Percentiles rank a stretch among this genome's conserved stretches.
phyloP scores from a whole-genome alignment of 2,797 vertebrate species.

The Pelodytes ibericus region DNA sequence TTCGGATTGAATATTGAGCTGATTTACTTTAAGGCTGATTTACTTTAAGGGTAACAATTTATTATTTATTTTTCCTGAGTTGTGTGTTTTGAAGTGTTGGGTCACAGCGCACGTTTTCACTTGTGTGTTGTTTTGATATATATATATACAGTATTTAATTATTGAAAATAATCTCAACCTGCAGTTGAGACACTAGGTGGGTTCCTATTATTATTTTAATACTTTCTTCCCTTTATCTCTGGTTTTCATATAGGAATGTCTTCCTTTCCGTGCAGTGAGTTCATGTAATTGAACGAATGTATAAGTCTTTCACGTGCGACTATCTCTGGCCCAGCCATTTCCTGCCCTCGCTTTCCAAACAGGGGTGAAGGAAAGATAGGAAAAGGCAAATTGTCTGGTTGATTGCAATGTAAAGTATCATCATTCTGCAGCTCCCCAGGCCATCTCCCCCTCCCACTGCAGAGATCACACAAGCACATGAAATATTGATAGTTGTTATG shows the following conservation, averaged over 20 bases:
- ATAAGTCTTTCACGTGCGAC: not conserved
- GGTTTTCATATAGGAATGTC: not conserved
- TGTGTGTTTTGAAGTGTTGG: no score
- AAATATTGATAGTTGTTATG: constrained; percentile 59
- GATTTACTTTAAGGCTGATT: no score
- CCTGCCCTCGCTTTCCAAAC: constrained; percentile 11
- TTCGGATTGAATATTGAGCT: no score
- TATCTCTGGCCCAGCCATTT: not conserved
- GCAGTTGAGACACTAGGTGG: no score
- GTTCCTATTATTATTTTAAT: no score
- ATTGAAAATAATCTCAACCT: no score
- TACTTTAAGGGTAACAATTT: no score
- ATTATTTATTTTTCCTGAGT: no score
- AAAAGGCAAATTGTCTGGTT: constrained; percentile 45
- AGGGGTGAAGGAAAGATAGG: constrained; percentile 36
- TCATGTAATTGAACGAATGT: constrained; percentile 16
- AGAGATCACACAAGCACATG: constrained; percentile 21
- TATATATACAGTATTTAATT: no score
- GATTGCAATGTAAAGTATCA: constrained; percentile 37
- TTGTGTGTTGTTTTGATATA: no score
- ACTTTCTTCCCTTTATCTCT: not conserved
- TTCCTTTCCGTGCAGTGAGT: not conserved
- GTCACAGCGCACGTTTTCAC: no score
- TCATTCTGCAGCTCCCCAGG: constrained; percentile 4
- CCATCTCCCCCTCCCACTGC: constrained; percentile 18